Evolutionary conservation across 2,888 invertebrate species (phyloP).

Genomic region (Lapara coniferarum): DNA sequence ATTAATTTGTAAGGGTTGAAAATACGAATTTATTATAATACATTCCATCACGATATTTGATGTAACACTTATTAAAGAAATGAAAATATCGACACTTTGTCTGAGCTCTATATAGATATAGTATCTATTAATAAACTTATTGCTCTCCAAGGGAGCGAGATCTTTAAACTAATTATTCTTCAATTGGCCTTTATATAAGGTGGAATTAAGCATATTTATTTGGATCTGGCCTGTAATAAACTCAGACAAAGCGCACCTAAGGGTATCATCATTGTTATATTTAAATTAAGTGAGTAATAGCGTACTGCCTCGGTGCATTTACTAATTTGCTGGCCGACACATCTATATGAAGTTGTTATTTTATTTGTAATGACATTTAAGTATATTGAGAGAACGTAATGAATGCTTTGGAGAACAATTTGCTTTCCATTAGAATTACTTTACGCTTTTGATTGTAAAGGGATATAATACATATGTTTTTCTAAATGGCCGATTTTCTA

Average conservation of each 20-base stretch:
- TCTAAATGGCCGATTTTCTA: no score
- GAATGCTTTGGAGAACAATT: no score
- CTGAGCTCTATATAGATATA: background rate
- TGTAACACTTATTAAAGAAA: no score
- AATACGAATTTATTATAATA: no score
- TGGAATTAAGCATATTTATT: constrained; percentile 25
- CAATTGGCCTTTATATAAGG: constrained; percentile 28
- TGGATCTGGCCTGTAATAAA: constrained; percentile 25
- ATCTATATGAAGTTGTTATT: background rate
- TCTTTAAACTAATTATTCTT: constrained; percentile 29
- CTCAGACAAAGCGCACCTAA: constrained; percentile 3
- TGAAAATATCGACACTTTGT: background rate
- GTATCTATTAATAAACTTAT: constrained; percentile 18
- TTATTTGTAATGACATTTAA: no score
- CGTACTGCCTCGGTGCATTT: constrained; percentile 5
- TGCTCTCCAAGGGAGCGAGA: constrained; percentile 13
- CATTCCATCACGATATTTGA: no score
- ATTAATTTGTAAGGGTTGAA: no score
- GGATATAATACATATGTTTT: no score
- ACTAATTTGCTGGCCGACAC: background rate
- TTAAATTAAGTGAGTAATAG: constrained; percentile 9
- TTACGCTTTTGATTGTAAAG: no score
- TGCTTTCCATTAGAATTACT: no score
- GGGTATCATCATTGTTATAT: constrained; percentile 20
- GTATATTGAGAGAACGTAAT: no score